These are phyloP conservation scores for Heliconius hermathena DNA, from an alignment of 1,140 invertebrate genomes.

Conservation along the genomic window DNA sequence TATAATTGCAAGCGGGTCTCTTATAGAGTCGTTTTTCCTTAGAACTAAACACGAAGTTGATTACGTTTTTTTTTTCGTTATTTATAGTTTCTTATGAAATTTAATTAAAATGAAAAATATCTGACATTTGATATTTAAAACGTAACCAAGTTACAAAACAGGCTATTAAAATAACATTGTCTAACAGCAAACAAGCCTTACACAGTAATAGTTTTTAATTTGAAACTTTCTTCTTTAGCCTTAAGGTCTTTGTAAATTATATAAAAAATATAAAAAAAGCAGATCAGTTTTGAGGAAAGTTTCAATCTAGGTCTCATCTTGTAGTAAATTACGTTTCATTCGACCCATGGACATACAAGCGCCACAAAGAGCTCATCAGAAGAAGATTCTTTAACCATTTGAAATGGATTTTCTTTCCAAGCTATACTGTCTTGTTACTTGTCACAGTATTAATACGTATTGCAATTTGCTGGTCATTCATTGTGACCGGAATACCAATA, in stretches of 20 bases:
- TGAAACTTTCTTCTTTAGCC: slow-evolving; percentile 32
- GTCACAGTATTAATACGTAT: slow-evolving; percentile 28
- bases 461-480: slow-evolving; percentile 44
- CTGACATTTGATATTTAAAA: slow-evolving; percentile 15
- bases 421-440: slow-evolving; percentile 22
- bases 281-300: slow-evolving; percentile 30
- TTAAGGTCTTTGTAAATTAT: slow-evolving; percentile 18
- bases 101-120: not conserved
- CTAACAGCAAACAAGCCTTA: slow-evolving; percentile 20
- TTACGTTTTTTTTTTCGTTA: not conserved
- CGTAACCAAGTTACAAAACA: slow-evolving; percentile 22
- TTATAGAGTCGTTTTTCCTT: not conserved
- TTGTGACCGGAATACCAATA: slow-evolving; percentile 46
- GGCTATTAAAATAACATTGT: slow-evolving; percentile 20
- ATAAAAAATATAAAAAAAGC: not conserved
- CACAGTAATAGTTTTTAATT: slow-evolving; percentile 20
- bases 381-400: slow-evolving; percentile 43
- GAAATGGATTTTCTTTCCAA: slow-evolving; percentile 50
- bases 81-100: not conserved
- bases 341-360: slow-evolving; percentile 38
- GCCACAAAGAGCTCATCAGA: slow-evolving; percentile 44
- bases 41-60: not conserved
- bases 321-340: slow-evolving; percentile 34
- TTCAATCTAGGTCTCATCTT: slow-evolving; percentile 35
- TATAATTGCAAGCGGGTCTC: not conserved